These are phyloP conservation scores for Amblyraja radiata DNA, from an alignment of 2,797 vertebrate species.

Conservation along the genomic window DNA sequence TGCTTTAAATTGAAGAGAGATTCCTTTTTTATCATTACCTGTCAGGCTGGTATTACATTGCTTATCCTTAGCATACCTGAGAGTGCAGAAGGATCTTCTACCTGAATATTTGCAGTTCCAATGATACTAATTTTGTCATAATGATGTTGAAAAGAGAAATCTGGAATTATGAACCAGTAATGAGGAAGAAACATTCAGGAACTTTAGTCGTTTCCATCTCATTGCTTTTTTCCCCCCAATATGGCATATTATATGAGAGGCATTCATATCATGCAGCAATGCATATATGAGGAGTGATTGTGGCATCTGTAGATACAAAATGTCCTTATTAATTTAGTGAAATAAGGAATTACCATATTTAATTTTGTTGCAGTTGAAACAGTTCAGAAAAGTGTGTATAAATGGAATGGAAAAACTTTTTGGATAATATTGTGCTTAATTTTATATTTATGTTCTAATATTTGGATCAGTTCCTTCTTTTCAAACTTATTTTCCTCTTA, in stretches of 20 bases:
- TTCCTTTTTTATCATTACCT: neutral
- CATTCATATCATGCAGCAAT: neutral
- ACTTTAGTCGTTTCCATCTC: neutral
- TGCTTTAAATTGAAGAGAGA: neutral
- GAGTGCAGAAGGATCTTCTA: neutral
- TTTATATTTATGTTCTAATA: neutral
- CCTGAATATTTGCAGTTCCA: neutral
- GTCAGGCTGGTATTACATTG: neutral
- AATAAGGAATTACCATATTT: neutral
- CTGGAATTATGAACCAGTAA: neutral
- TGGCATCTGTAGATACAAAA: neutral
- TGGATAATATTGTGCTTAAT: neutral
- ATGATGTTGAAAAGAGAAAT: constrained; percentile 13
- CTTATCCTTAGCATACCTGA: neutral
- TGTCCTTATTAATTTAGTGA: constrained; percentile 28
- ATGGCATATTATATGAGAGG: neutral
- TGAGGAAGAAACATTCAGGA: neutral
- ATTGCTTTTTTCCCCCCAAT: neutral
- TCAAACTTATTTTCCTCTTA: neutral
- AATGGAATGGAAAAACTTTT: neutral
- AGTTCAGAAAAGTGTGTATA: neutral
- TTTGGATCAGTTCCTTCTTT: constrained; percentile 5
- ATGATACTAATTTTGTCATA: neutral
- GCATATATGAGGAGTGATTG: neutral
- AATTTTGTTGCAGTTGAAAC: neutral